A percentile compares a stretch with the other conserved stretches of the same genome.
Conservation (phyloP, 2,888 invertebrate genomes). For the Entomobrya proxima region DNA sequence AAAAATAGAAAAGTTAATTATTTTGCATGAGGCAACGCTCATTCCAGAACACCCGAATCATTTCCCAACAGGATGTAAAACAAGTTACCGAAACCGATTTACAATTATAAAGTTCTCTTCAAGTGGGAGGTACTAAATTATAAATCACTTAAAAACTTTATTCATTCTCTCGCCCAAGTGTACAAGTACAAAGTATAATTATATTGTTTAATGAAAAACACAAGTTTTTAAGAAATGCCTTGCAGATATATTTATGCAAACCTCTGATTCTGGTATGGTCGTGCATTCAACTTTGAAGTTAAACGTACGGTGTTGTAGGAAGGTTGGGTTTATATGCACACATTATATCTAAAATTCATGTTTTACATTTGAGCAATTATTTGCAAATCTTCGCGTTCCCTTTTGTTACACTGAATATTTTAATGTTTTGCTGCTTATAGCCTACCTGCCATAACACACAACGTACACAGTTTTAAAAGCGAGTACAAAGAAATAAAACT, state of each 20-base stretch:
- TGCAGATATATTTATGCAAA: slow-evolving; percentile 16
- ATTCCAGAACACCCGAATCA: neutral
- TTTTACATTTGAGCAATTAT: neutral
- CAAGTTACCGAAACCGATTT: slow-evolving; percentile 40
- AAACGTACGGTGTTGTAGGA: neutral
- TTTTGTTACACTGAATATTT: neutral
- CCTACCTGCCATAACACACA: slow-evolving; percentile 21
- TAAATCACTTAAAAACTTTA: slow-evolving; percentile 58
- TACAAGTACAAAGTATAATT: slow-evolving; percentile 19
- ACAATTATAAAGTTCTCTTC: slow-evolving; percentile 57
- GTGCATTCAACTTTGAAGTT: neutral
- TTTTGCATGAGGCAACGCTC: neutral
- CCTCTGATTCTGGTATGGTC: neutral
- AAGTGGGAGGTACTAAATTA: slow-evolving; percentile 61
- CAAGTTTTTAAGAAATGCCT: slow-evolving; percentile 10
- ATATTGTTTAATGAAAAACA: slow-evolving; percentile 13
- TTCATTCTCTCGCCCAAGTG: neutral
- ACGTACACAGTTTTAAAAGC: too few relatives aligned
- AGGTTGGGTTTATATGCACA: neutral
- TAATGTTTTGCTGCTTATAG: slow-evolving; percentile 29
- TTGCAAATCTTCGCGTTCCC: neutral
- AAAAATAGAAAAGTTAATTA: too few relatives aligned
- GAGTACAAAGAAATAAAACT: too few relatives aligned
- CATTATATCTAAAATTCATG: neutral
- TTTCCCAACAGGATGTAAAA: slow-evolving; percentile 60